Percentiles rank a stretch among this genome's conserved stretches.
These are phyloP conservation scores for Drosophila eugracilis DNA, from an alignment of 1,140 invertebrate species.

Conservation along the genomic window DNA sequence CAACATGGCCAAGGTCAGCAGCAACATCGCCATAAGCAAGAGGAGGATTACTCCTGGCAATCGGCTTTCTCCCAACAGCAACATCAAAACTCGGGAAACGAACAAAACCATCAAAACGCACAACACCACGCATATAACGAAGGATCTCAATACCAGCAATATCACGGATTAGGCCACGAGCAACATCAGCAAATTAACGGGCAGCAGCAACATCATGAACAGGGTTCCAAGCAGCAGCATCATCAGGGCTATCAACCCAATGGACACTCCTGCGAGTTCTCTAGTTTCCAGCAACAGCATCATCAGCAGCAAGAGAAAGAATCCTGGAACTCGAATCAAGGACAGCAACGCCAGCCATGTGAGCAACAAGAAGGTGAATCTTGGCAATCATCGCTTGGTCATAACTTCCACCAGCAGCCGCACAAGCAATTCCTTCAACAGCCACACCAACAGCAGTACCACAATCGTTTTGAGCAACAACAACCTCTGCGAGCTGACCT, in stretches of 20 bases:
- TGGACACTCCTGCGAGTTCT: slow-evolving; percentile 8
- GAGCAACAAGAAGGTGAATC: not conserved
- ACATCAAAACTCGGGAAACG: not conserved
- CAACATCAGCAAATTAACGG: slow-evolving; percentile 1
- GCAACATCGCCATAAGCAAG: slow-evolving; percentile 5
- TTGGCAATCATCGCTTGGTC: slow-evolving; percentile 12
- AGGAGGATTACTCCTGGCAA: slow-evolving; percentile 10
- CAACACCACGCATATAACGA: not conserved
- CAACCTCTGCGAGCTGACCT: not conserved
- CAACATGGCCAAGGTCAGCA: slow-evolving; percentile 11
- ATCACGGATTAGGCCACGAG: not conserved
- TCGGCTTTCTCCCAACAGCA: not conserved
- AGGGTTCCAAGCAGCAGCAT: not conserved
- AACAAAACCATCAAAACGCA: slow-evolving; percentile 2
- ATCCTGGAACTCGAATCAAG: slow-evolving; percentile 4
- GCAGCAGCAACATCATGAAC: not conserved
- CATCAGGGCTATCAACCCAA: not conserved
- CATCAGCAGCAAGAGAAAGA: not conserved
- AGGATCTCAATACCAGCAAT: not conserved
- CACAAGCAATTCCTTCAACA: not conserved
- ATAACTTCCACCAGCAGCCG: slow-evolving; percentile 9
- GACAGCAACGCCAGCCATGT: slow-evolving; percentile 7
- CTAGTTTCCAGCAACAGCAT: slow-evolving; percentile 6
- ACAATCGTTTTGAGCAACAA: slow-evolving; percentile 1
- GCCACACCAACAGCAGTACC: slow-evolving; percentile 8